A percentile compares a stretch with the other conserved stretches of the same genome.
These are phyloP conservation scores for Cardiocondyla obscurior DNA, from an alignment of 1,140 invertebrate species.

Conservation along the genomic window DNA sequence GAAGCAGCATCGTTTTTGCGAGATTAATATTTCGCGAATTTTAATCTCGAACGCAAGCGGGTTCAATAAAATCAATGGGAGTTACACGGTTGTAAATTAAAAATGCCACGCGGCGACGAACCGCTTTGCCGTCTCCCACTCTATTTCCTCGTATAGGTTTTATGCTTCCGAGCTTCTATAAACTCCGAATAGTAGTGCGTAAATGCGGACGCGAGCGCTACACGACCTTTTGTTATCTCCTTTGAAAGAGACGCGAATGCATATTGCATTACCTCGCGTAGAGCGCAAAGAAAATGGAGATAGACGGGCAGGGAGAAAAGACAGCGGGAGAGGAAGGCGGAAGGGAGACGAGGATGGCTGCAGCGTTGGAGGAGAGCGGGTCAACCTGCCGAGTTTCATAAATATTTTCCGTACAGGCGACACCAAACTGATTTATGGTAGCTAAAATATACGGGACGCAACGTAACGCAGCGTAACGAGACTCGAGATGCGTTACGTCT, in stretches of 20 bases:
- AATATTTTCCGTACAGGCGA: conserved; percentile 49
- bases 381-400: conserved; percentile 43
- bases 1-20: neutral
- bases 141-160: neutral
- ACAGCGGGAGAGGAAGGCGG: neutral
- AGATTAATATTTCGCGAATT: no score
- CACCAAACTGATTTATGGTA: conserved; percentile 48
- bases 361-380: conserved; percentile 13
- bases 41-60: no score
- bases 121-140: neutral
- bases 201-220: neutral
- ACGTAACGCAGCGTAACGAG: conserved; percentile 5
- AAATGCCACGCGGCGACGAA: neutral
- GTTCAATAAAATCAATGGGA: neutral
- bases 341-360: neutral
- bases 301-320: neutral
- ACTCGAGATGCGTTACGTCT: conserved; percentile 1
- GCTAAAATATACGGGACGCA: conserved; percentile 1
- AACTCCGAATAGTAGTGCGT: conserved; percentile 37
- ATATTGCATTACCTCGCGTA: conserved; percentile 42
- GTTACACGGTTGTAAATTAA: neutral
- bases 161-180: conserved; percentile 38
- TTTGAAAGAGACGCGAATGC: conserved; percentile 13
- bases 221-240: conserved; percentile 40
- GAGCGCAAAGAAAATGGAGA: conserved; percentile 13